Conservation (phyloP, 2,888 invertebrate species). For the Coelopa pilipes region DNA sequence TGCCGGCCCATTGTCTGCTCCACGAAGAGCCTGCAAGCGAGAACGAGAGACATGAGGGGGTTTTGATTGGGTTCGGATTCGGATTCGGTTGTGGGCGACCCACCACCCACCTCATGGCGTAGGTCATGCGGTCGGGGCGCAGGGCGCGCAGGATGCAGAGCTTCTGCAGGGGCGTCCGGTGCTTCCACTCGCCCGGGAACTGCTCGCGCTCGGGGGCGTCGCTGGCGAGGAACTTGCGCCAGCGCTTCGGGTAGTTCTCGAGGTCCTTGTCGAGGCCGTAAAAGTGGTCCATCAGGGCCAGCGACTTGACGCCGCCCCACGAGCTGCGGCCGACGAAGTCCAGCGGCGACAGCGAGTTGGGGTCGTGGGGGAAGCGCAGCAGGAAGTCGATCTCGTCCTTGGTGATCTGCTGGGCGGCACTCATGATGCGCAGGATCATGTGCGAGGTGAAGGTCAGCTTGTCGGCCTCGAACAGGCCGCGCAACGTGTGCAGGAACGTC, state of each 20-base stretch:
- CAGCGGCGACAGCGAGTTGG: conserved; percentile 78
- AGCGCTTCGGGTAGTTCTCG: conserved; percentile 89
- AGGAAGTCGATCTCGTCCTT: conserved; percentile 87
- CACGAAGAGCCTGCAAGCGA: conserved; percentile 72
- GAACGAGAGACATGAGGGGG: neutral
- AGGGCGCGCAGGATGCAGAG: conserved; percentile 92
- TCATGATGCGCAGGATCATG: conserved; percentile 77
- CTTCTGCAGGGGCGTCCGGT: conserved; percentile 84
- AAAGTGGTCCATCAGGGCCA: conserved; percentile 84
- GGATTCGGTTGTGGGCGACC: no score
- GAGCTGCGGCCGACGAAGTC: conserved; percentile 82
- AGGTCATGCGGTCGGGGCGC: conserved; percentile 93
- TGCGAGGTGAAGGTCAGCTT: conserved; percentile 92
- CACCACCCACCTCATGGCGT: conserved; percentile 77
- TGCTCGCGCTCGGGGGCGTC: conserved; percentile 93
- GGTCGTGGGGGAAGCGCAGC: conserved; percentile 83
- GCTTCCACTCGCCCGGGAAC: conserved; percentile 97
- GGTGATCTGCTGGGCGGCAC: conserved; percentile 72
- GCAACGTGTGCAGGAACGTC: conserved; percentile 88
- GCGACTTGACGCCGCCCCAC: conserved; percentile 86
- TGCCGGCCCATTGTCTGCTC: conserved; percentile 88
- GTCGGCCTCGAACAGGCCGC: conserved; percentile 92
- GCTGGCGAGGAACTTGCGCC: conserved; percentile 92
- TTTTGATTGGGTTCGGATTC: no score
- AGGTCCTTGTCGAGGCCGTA: conserved; percentile 90